Evolutionary conservation across 2,797 vertebrate genomes (phyloP).

Genomic region (Brachymystax lenok): DNA sequence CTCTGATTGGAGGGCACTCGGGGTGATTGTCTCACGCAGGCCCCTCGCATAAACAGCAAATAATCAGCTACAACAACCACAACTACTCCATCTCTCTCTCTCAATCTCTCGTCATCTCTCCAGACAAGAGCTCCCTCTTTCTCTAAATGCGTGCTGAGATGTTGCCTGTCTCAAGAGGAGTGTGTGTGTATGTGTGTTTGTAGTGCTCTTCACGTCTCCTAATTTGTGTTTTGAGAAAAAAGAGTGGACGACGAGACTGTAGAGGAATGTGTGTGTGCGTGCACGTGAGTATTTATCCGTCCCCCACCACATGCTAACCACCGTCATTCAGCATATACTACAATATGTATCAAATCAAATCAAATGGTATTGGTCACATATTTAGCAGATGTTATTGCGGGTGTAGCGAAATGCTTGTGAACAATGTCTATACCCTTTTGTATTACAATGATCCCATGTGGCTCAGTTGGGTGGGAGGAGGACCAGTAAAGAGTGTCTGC

Average conservation of each 20-base stretch:
- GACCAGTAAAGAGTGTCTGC: no score
- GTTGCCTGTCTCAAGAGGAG: neutral
- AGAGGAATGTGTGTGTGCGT: conserved; percentile 45
- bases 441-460: no score
- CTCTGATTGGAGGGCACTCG: conserved; percentile 75
- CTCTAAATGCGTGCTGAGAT: conserved; percentile 63
- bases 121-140: neutral
- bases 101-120: conserved; percentile 29
- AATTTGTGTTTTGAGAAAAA: conserved; percentile 65
- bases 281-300: conserved; percentile 38
- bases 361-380: no score
- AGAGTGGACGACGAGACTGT: conserved; percentile 59
- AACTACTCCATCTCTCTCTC: conserved; percentile 40
- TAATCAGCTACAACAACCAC: conserved; percentile 64
- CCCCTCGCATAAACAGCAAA: conserved; percentile 68
- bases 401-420: no score
- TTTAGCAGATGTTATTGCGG: no score
- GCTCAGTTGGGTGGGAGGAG: no score
- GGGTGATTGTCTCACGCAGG: conserved; percentile 27
- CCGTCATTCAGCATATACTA: neutral
- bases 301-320: neutral
- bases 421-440: no score
- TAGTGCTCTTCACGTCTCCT: conserved; percentile 67
- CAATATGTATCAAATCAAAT: no score
- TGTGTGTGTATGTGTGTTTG: conserved; percentile 51